Conservation (phyloP, 2,113 vertebrate genomes). For the Centrocercus urophasianus region DNA sequence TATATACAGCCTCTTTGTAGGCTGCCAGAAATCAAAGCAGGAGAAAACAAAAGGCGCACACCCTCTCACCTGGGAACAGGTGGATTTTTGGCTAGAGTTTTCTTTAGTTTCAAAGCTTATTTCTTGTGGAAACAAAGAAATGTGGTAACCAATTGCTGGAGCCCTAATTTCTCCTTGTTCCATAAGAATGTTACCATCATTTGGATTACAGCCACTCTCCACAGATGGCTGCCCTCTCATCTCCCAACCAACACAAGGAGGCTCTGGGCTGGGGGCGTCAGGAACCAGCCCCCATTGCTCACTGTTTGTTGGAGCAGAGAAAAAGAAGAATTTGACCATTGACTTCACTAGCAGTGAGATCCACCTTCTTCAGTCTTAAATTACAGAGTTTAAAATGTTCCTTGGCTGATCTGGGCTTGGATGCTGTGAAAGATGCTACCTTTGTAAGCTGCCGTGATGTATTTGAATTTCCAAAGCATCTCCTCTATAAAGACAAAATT, state of each 20-base stretch:
- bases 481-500: background rate
- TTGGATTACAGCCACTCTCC: background rate
- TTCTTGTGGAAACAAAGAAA: background rate
- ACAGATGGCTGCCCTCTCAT: background rate
- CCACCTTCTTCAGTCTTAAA: background rate
- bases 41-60: background rate
- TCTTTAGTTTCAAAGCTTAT: background rate
- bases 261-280: fast-evolving
- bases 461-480: background rate
- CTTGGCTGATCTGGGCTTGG: background rate
- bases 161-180: background rate
- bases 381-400: background rate
- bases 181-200: background rate
- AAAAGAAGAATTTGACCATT: background rate
- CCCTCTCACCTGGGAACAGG: background rate
- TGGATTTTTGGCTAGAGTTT: background rate
- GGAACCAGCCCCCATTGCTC: background rate
- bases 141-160: background rate
- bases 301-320: background rate
- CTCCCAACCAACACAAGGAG: background rate
- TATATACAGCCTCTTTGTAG: background rate
- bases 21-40: background rate
- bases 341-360: background rate
- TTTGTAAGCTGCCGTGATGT: background rate
- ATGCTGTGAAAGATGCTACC: background rate